Evolutionary conservation across 2,888 invertebrate genomes (phyloP).

Genomic region (Phytoseiulus persimilis): DNA sequence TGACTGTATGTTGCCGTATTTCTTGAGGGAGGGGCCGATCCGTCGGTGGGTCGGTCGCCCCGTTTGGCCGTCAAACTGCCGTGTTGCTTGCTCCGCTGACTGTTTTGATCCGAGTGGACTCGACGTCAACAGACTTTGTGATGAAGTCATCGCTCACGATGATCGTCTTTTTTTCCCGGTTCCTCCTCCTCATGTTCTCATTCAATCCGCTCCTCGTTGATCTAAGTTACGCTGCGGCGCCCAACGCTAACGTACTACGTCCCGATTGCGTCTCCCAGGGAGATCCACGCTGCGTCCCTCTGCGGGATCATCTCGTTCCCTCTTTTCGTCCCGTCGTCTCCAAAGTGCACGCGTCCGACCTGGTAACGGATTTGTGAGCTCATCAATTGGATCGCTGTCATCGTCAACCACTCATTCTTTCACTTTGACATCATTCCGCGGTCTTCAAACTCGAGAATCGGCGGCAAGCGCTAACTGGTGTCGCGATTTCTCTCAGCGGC

Average conservation of each 20-base stretch:
- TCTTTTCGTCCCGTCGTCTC: background rate
- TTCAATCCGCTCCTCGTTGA: background rate
- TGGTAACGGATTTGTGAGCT: background rate
- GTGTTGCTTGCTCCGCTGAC: background rate
- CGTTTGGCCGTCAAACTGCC: background rate
- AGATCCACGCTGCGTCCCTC: background rate
- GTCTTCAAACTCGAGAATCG: no score
- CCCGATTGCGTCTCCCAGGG: background rate
- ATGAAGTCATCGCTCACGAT: background rate
- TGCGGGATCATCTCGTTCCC: background rate
- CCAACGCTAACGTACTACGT: background rate
- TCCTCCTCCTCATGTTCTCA: background rate
- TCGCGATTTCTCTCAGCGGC: no score
- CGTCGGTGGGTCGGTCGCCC: background rate
- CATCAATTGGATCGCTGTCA: background rate
- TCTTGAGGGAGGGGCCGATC: background rate
- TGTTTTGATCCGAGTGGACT: background rate
- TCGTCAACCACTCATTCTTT: background rate
- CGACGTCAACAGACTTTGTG: background rate
- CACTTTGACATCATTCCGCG: background rate
- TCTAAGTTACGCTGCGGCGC: background rate
- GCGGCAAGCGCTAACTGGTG: no score
- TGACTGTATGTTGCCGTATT: background rate
- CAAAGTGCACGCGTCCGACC: background rate
- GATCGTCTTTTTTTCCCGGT: background rate